Conservation (phyloP, 2,113 vertebrate genomes). For the Mellivora capensis region DNA sequence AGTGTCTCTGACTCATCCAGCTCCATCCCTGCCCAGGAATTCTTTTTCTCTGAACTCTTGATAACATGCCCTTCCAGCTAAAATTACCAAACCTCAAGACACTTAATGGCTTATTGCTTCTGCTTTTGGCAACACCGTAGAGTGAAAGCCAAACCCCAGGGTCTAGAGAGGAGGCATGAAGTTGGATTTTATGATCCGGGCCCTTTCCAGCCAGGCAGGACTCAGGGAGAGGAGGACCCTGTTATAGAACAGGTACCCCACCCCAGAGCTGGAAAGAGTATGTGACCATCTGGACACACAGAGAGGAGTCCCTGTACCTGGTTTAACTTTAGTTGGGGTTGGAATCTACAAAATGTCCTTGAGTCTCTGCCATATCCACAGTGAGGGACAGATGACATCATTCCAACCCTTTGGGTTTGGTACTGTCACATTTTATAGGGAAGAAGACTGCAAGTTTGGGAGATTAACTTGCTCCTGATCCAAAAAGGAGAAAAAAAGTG, state of each 20-base stretch:
- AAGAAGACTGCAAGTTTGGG: neutral
- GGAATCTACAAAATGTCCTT: neutral
- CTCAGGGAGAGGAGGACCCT: neutral
- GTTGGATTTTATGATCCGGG: neutral
- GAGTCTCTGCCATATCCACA: neutral
- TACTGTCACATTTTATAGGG: neutral
- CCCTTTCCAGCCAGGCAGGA: neutral
- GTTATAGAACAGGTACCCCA: neutral
- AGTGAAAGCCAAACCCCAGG: neutral
- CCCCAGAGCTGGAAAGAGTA: neutral
- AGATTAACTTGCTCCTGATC: neutral
- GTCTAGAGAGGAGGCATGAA: neutral
- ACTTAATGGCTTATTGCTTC: neutral
- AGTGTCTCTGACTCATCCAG: neutral
- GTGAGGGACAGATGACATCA: neutral
- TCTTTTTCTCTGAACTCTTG: neutral
- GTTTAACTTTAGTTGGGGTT: neutral
- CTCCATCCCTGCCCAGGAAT: neutral
- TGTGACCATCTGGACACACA: neutral
- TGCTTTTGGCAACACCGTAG: neutral
- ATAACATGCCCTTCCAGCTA: neutral
- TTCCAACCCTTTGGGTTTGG: neutral
- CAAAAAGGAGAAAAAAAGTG: neutral
- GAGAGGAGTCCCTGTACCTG: neutral
- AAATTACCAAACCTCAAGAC: neutral